Percentiles rank a stretch among this genome's conserved stretches.
These are phyloP conservation scores for Palloptera scutellata DNA, from an alignment of 2,888 invertebrate genomes.

Conservation along the genomic window DNA sequence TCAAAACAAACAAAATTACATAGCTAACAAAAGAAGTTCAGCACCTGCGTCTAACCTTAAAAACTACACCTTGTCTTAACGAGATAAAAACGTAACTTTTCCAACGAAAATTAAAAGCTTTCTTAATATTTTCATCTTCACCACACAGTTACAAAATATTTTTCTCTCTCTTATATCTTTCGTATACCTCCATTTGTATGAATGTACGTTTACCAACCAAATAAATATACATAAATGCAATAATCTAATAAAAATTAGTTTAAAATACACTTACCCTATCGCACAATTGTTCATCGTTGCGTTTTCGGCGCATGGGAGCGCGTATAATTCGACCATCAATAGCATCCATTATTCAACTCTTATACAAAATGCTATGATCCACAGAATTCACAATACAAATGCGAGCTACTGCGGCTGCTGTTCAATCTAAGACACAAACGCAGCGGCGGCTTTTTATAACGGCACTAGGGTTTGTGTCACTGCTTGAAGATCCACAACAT, in stretches of 20 bases:
- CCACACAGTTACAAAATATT: too few relatives aligned
- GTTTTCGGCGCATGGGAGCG: constrained; percentile 80
- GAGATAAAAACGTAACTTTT: too few relatives aligned
- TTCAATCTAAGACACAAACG: not conserved
- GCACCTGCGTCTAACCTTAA: too few relatives aligned
- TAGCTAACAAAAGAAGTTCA: too few relatives aligned
- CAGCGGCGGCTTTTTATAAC: not conserved
- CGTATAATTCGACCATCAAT: constrained; percentile 72
- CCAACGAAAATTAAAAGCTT: too few relatives aligned
- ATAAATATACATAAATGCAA: too few relatives aligned
- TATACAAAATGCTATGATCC: constrained; percentile 17
- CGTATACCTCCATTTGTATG: too few relatives aligned
- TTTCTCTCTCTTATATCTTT: too few relatives aligned
- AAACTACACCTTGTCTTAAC: too few relatives aligned
- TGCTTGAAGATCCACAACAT: constrained; percentile 9
- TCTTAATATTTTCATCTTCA: too few relatives aligned
- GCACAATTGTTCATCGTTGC: constrained; percentile 78
- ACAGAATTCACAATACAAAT: constrained; percentile 12
- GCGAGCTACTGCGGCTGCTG: not conserved
- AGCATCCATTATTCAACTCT: constrained; percentile 47
- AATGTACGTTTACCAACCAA: too few relatives aligned
- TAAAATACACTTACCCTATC: constrained; percentile 74
- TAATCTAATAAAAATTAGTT: not conserved
- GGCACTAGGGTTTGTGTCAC: constrained; percentile 35
- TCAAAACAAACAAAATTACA: too few relatives aligned